These are phyloP conservation scores for Leptopilina boulardi DNA, from an alignment of 1,140 invertebrate genomes.

Conservation along the genomic window DNA sequence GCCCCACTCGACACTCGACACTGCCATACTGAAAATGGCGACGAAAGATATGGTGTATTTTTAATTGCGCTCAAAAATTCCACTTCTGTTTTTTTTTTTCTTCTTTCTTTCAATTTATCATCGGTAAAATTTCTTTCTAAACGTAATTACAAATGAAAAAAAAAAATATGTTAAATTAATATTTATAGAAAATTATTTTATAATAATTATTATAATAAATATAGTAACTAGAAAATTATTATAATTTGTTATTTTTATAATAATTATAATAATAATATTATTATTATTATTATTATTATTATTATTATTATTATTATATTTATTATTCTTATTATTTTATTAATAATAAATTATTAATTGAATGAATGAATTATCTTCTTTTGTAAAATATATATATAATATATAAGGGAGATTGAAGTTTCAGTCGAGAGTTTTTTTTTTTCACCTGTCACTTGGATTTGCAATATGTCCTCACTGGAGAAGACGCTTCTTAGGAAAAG, in stretches of 20 bases:
- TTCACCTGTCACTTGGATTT: constrained; percentile 32
- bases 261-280: too few relatives aligned
- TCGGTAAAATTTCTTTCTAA: not conserved
- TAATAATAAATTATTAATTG: not conserved
- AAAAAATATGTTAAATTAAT: too few relatives aligned
- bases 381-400: constrained; percentile 45
- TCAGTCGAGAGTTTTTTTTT: not conserved
- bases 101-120: not conserved
- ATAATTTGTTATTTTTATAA: too few relatives aligned
- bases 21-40: constrained; percentile 64
- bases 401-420: constrained; percentile 44
- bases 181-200: too few relatives aligned
- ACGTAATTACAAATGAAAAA: too few relatives aligned
- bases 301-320: too few relatives aligned
- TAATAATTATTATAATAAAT: too few relatives aligned
- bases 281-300: too few relatives aligned
- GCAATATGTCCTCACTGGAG: not conserved
- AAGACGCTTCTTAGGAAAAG: constrained; percentile 48
- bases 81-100: too few relatives aligned
- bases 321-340: too few relatives aligned
- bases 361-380: not conserved
- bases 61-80: constrained; percentile 61
- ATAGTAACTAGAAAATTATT: too few relatives aligned
- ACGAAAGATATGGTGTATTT: constrained; percentile 69
- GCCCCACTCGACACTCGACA: constrained; percentile 37